Base-by-base conservation (phyloP, 2,113 vertebrate species). In the Carassius carassius region DNA sequence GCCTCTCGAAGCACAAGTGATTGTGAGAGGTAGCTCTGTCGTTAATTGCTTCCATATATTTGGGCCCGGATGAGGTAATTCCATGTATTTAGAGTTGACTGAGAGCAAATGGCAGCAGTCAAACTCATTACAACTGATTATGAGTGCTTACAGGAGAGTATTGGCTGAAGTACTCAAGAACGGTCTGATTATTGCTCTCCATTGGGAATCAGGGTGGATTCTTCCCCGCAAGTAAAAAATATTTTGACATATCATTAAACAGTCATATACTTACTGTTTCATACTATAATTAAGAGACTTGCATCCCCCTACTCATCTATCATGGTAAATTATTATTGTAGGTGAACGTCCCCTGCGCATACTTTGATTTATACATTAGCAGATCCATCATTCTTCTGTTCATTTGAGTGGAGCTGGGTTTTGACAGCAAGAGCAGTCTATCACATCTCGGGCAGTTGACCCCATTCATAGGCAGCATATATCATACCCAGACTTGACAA, bases 41-140 rank as follows among this genome's bases (percentile, higher is more conserved):
- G 84, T 90, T 94, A 94, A 94, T 92, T 92, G 91, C 87, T 93
- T 93, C 93, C 94, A 94, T 90, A 90, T 92, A 92, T 90, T 90
- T 89, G 65, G 25, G 84, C 13, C 86, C 76, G 82, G 87, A 93
- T 94, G 94, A 95, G 91, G 93, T 94, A 92, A 93, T 92, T 90
- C 67, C 83, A 81, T 84, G 87, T 91, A 91, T 92, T 90, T 90
- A 88, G 89, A 76, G 77, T 72, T 81, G 56, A 41, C 78, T 77
- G 89, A 91, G 88, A 82, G 67, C 87, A 84, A 91, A 88, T 85
- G 87, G 91, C 81, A 87, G 90, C 87, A 88, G 89, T 89, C 78
- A 76, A 84, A 90, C 88, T 84, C 88, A 93, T 94, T 93, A 92
- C 86, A 84, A 90, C 86, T 91, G 85, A 91, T 92, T 92, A 92